Percentiles rank a stretch among this genome's conserved stretches.
Evolutionary conservation across 2,113 vertebrate genomes (phyloP).

Genomic region (Echinops telfairi): DNA sequence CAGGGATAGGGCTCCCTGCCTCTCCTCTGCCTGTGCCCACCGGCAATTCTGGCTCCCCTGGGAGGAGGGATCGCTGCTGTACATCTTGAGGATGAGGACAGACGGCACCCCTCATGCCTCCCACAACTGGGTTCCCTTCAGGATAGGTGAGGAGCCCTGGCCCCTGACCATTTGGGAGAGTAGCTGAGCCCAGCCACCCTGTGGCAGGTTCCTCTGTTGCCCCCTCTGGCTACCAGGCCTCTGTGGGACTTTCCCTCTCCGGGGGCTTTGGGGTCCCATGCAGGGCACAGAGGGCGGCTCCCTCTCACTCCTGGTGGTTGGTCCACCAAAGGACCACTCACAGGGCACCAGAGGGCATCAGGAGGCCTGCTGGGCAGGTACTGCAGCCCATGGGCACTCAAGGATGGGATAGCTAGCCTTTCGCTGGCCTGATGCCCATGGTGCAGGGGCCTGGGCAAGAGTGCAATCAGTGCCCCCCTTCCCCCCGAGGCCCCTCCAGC

Average conservation of each 20-base stretch:
- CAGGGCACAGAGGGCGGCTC: not conserved
- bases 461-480: conserved; percentile 64
- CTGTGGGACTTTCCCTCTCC: too few relatives aligned
- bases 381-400: conserved; percentile 28
- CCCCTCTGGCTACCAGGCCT: not conserved
- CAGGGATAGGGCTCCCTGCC: not conserved
- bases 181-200: not conserved
- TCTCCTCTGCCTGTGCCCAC: not conserved
- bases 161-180: not conserved
- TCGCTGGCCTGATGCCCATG: conserved; percentile 49
- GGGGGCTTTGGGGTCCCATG: not conserved
- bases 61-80: too few relatives aligned
- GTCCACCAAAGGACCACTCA: conserved; percentile 67
- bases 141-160: not conserved
- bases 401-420: not conserved
- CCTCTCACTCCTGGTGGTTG: not conserved
- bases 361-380: conserved; percentile 73
- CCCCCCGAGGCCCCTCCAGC: conserved; percentile 80
- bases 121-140: not conserved
- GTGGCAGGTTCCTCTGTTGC: not conserved
- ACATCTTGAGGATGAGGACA: too few relatives aligned
- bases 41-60: not conserved
- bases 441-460: conserved; percentile 67
- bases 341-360: not conserved
- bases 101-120: not conserved